A percentile compares a stretch with the other conserved stretches of the same genome.
Conservation (phyloP, 2,888 invertebrate species). For the Tipula unca region DNA sequence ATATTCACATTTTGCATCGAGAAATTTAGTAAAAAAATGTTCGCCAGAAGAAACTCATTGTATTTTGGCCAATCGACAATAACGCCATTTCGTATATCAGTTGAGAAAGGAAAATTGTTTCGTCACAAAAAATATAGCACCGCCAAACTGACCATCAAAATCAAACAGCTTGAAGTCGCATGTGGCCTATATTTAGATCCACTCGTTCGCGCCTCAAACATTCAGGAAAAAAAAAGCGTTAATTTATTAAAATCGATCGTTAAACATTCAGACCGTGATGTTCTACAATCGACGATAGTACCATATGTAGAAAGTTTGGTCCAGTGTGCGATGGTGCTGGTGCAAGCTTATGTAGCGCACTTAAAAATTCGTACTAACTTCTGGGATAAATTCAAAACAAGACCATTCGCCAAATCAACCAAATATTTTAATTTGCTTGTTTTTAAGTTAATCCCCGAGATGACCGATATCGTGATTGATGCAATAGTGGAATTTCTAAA, state of each 20-base stretch:
- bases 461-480: conserved; percentile 34
- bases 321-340: not conserved
- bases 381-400: not conserved
- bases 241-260: not conserved
- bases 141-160: not conserved
- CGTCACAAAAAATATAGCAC: not conserved
- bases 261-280: not conserved
- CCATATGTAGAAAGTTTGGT: not conserved
- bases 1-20: too few species aligned
- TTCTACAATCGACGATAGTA: not conserved
- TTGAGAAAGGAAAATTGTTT: not conserved
- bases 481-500: conserved; percentile 38
- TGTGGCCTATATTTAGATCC: not conserved
- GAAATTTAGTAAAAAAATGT: too few species aligned
- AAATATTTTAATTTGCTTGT: not conserved
- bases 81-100: not conserved
- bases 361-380: not conserved
- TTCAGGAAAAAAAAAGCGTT: not conserved
- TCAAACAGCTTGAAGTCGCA: not conserved
- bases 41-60: not conserved
- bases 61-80: not conserved
- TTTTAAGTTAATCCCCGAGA: conserved; percentile 28
- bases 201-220: not conserved
- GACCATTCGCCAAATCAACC: not conserved
- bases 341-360: not conserved